A percentile compares a stretch with the other conserved stretches of the same genome.
phyloP scores from a whole-genome alignment of 2,797 vertebrate species.

The Pteronotus mesoamericanus region DNA sequence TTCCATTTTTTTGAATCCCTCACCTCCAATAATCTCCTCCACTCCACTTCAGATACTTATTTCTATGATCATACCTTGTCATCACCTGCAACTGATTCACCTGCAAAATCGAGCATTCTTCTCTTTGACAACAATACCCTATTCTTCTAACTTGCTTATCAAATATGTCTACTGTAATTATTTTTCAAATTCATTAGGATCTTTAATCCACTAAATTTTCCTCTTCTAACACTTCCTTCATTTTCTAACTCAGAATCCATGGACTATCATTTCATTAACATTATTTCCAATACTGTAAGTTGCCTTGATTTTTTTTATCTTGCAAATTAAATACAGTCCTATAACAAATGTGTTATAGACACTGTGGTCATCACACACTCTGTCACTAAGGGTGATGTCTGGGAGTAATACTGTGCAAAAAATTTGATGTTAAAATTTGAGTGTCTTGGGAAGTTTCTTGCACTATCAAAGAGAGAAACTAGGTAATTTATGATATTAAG shows the following conservation, averaged over 20 bases:
- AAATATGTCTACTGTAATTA: not conserved
- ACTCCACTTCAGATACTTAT: not conserved
- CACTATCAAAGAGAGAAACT: not conserved
- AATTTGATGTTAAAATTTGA: not conserved
- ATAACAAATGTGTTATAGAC: not conserved
- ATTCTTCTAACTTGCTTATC: not conserved
- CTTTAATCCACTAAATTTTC: not conserved
- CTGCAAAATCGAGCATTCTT: constrained; percentile 9
- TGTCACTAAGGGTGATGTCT: not conserved
- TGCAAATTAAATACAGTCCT: not conserved
- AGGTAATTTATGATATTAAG: not conserved
- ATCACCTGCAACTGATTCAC: not conserved
- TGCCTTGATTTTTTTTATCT: not conserved
- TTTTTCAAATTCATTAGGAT: not conserved
- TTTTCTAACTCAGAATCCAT: not conserved
- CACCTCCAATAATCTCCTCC: not conserved
- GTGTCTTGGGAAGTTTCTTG: constrained; percentile 32
- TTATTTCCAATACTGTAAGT: not conserved
- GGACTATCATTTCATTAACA: not conserved
- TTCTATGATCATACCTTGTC: not conserved
- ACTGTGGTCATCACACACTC: not conserved
- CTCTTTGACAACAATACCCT: not conserved
- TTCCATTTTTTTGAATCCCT: not conserved
- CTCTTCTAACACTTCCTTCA: not conserved
- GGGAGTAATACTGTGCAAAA: not conserved